Conservation (phyloP, 1,140 invertebrate species). For the Trichogramma pretiosum region DNA sequence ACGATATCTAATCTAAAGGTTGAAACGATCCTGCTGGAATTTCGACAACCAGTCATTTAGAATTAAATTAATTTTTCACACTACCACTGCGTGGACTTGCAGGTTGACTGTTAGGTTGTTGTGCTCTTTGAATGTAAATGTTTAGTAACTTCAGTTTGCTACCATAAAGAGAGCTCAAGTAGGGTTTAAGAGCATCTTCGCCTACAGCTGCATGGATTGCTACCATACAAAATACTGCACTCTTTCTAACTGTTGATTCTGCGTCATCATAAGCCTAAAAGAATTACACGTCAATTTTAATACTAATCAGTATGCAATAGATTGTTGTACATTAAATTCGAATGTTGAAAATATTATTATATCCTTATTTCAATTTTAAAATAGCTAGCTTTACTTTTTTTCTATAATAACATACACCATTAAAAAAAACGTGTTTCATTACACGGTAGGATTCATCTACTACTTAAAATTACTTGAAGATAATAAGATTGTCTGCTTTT, state of each 20-base stretch:
- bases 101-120: conserved; percentile 40
- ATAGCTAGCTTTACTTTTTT: too few relatives aligned
- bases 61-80: conserved; percentile 27
- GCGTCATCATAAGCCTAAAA: conserved; percentile 74
- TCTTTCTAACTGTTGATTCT: conserved; percentile 85
- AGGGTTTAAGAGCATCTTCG: conserved; percentile 69
- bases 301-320: conserved; percentile 6
- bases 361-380: conserved; percentile 19
- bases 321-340: too few relatives aligned
- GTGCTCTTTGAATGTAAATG: conserved; percentile 61
- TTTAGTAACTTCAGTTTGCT: conserved; percentile 75
- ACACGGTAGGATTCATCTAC: too few relatives aligned
- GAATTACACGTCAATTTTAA: too few relatives aligned
- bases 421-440: too few relatives aligned
- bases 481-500: too few relatives aligned
- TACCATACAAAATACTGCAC: conserved; percentile 92
- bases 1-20: conserved; percentile 38
- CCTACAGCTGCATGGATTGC: conserved; percentile 80
- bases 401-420: too few relatives aligned
- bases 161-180: conserved; percentile 67
- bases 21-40: conserved; percentile 21
- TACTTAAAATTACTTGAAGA: too few relatives aligned
- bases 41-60: conserved; percentile 6
- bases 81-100: conserved; percentile 37
- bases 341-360: conserved; percentile 25